A percentile compares a stretch with the other conserved stretches of the same genome.
Conservation (phyloP, 2,113 vertebrate genomes). For the Macaca nemestrina region DNA sequence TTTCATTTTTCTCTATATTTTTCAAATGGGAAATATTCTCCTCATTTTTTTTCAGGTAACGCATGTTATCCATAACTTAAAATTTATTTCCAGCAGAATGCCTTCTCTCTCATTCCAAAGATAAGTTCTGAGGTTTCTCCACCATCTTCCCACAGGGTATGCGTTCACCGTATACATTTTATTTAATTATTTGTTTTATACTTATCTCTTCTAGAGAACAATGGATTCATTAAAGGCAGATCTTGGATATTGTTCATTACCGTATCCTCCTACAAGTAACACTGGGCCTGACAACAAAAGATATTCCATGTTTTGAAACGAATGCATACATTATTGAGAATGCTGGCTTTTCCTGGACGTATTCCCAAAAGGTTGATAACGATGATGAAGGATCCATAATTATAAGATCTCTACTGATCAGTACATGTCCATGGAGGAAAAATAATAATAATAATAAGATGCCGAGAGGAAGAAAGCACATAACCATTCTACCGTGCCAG, state of each 20-base stretch:
- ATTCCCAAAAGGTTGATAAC: not conserved
- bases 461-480: not conserved
- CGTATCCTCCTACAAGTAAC: not conserved
- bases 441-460: not conserved
- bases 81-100: not conserved
- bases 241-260: not conserved
- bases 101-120: not conserved
- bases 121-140: not conserved
- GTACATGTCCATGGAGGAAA: not conserved
- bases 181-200: not conserved
- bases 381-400: not conserved
- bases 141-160: not conserved
- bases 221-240: not conserved
- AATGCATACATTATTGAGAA: not conserved
- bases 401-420: not conserved
- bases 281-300: not conserved
- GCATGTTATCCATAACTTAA: not conserved
- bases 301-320: not conserved
- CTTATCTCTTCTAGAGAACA: not conserved
- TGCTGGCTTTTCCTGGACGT: not conserved
- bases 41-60: not conserved
- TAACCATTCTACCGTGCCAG: not conserved
- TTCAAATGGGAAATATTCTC: not conserved
- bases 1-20: not conserved
- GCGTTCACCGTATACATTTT: not conserved